Conservation (phyloP, 35 echinoderm and acorn worm species). For the Nesometra sesokonis region DNA sequence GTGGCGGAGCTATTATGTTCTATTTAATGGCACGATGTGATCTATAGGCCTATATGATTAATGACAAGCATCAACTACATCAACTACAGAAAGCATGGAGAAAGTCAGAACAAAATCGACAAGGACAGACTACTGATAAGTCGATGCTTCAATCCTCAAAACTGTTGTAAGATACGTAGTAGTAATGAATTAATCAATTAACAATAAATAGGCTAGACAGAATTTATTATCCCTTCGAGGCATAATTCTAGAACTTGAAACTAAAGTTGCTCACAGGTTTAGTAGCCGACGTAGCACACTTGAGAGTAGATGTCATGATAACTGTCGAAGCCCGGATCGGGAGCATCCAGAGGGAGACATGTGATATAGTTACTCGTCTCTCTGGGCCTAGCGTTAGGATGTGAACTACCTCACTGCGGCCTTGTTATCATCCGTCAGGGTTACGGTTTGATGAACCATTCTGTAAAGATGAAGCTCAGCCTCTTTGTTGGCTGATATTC, state of each 20-base stretch:
- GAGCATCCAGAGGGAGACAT: neutral
- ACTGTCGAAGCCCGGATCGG: neutral
- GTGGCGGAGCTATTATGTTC: no score
- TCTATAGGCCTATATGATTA: no score
- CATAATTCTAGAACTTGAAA: neutral
- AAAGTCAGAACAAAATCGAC: no score
- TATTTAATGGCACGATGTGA: no score
- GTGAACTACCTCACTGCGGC: neutral
- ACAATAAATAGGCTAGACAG: neutral
- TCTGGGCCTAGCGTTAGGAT: neutral
- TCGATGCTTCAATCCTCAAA: no score
- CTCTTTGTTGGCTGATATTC: neutral
- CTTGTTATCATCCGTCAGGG: neutral
- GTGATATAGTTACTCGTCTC: neutral
- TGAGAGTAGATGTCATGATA: neutral
- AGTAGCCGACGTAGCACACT: neutral
- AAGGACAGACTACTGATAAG: no score
- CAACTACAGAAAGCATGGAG: no score
- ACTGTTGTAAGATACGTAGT: neutral
- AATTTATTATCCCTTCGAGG: neutral
- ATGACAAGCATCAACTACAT: no score
- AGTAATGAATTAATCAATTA: neutral
- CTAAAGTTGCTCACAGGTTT: neutral
- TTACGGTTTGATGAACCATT: neutral
- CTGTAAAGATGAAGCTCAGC: neutral